Evolutionary conservation across 2,888 invertebrate species (phyloP).

Genomic region (Polymixis flavicincta): DNA sequence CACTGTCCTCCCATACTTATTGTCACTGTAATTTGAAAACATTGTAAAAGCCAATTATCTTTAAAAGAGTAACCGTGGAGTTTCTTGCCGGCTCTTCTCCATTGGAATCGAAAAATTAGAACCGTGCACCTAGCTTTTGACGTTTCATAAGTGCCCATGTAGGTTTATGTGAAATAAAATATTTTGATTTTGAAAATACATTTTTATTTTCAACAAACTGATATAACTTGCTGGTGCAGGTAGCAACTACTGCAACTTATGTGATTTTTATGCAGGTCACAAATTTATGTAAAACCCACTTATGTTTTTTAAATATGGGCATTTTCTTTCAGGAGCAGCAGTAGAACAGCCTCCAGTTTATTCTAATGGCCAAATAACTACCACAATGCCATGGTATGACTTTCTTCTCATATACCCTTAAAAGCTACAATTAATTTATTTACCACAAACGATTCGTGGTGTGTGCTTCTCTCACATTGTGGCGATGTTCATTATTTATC

Average conservation of each 20-base stretch:
- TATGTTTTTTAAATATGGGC: neutral
- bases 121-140: too few species aligned
- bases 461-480: neutral
- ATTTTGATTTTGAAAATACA: too few species aligned
- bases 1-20: too few species aligned
- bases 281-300: neutral
- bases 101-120: too few species aligned
- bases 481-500: neutral
- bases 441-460: neutral
- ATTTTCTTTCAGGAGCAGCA: conserved; percentile 34
- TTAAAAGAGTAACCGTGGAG: too few species aligned
- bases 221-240: neutral
- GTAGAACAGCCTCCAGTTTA: conserved; percentile 6
- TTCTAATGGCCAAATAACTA: conserved; percentile 43
- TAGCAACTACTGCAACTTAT: neutral
- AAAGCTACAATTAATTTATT: neutral
- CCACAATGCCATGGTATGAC: conserved; percentile 52
- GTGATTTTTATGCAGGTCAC: neutral
- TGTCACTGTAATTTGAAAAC: too few species aligned
- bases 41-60: too few species aligned
- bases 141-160: too few species aligned
- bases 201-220: too few species aligned
- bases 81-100: too few species aligned
- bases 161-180: too few species aligned
- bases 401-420: neutral